Evolutionary conservation across 1,140 invertebrate species (phyloP), one percentile per base, ranked within the genome.

Genomic region (Neodiprion lecontei): DNA sequence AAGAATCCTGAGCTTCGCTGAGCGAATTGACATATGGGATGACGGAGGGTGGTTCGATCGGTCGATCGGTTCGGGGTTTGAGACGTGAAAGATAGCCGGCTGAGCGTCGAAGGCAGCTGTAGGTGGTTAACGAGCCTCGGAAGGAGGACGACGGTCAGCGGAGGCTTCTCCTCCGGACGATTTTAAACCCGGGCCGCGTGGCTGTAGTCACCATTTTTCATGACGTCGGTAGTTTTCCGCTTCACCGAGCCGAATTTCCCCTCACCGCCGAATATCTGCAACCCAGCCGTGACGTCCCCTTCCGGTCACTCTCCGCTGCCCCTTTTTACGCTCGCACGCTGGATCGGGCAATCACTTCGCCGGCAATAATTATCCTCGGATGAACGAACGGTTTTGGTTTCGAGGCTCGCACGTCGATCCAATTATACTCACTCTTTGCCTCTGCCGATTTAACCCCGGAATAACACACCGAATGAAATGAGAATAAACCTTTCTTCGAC

Each of bases 161-260:
- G 4, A 17, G 53, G 53, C 11, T 61, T 61, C 53, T 9, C n/a
- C 50, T 21, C 17, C 53, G 5, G n/a, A 14, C 53, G 8, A 0
- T 72, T 67, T 72, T 61, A 17, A 17, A 61, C 53, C 11, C 53
- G 4, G n/a, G 4, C 28, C 28, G 28, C 28, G 28, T 40, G 28
- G 28, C 28, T 40, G 28, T 40, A 40, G 28, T 40, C 28, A 40
- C 28, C 77, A 74, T 77, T 76, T 70, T 74, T 77, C 72, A 73
- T 76, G 75, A 78, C 75, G 77, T 74, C 77, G 65, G 74, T 74
- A 73, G 72, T 79, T 79, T 79, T 79, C 78, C 77, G 72, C 73
- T 76, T 72, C 74, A 67, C 50, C 71, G 53, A 70, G 61, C 73
- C 69, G 73, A 76, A 66, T 72, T 66, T 72, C 72, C 69, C 14